These are phyloP conservation scores for Nestor notabilis DNA, from an alignment of 2,113 vertebrate species.

Conservation along the genomic window DNA sequence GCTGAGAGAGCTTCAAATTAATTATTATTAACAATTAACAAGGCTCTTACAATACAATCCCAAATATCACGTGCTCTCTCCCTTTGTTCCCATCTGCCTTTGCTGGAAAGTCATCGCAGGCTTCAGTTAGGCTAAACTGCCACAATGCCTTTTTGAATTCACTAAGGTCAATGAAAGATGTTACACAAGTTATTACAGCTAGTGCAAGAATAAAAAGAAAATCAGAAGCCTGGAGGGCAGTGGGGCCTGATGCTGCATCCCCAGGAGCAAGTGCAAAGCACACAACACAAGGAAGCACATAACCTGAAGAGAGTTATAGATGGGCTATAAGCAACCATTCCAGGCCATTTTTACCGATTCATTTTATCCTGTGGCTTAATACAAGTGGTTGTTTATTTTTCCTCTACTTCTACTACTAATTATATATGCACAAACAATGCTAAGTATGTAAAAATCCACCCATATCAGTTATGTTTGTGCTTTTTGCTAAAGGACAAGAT, in stretches of 20 bases:
- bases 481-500: not conserved
- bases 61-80: accelerated
- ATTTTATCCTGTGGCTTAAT: not conserved
- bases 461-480: accelerated
- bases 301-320: not conserved
- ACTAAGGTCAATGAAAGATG: not conserved
- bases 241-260: not conserved
- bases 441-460: not conserved
- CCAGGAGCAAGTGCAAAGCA: not conserved
- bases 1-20: not conserved
- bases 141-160: not conserved
- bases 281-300: not conserved
- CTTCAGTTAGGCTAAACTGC: not conserved
- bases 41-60: not conserved
- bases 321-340: not conserved
- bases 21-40: not conserved
- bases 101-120: not conserved
- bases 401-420: not conserved
- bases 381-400: not conserved
- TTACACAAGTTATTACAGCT: not conserved
- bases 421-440: not conserved
- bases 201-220: not conserved
- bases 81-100: not conserved
- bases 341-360: not conserved
- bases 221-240: not conserved